Evolutionary conservation across 2,797 vertebrate genomes (phyloP).

Genomic region (Bovichtus diacanthus): DNA sequence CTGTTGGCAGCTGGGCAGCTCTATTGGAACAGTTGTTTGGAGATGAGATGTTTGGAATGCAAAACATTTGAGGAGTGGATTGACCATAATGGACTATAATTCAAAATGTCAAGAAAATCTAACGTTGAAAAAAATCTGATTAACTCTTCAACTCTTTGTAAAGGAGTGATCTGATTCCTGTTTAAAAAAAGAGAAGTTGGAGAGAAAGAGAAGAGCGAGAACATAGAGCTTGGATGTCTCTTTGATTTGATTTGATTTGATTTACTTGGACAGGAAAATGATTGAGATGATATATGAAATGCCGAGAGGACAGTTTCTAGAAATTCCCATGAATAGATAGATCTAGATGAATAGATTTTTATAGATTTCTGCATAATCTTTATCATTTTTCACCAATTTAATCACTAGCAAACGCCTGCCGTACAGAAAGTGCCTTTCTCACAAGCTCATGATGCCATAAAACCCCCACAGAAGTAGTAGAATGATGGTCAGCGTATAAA

Average conservation of each 20-base stretch:
- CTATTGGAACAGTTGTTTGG: conserved; percentile 55
- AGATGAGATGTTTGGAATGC: conserved; percentile 55
- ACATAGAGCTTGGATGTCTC: background rate
- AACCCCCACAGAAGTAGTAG: background rate
- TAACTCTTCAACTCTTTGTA: background rate
- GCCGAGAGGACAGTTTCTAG: background rate
- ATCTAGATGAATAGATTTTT: background rate
- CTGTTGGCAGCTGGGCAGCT: conserved; percentile 38
- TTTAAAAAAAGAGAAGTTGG: background rate
- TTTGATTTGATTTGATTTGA: background rate
- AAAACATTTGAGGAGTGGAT: conserved; percentile 50
- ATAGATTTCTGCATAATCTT: background rate
- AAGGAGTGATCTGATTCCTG: conserved; percentile 3
- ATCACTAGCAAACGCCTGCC: background rate
- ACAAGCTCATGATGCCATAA: background rate
- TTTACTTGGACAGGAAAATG: background rate
- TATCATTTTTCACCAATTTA: background rate
- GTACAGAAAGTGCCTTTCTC: background rate
- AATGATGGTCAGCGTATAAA: background rate
- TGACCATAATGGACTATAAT: conserved; percentile 49
- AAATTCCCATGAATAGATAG: background rate
- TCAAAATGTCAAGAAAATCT: conserved; percentile 50
- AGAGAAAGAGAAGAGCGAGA: conserved; percentile 2
- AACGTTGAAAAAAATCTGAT: conserved; percentile 6
- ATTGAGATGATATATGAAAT: background rate